Percentiles rank a stretch among this genome's conserved stretches.
Evolutionary conservation across 2,797 vertebrate genomes (phyloP).

Genomic region (Antennarius maculatus): DNA sequence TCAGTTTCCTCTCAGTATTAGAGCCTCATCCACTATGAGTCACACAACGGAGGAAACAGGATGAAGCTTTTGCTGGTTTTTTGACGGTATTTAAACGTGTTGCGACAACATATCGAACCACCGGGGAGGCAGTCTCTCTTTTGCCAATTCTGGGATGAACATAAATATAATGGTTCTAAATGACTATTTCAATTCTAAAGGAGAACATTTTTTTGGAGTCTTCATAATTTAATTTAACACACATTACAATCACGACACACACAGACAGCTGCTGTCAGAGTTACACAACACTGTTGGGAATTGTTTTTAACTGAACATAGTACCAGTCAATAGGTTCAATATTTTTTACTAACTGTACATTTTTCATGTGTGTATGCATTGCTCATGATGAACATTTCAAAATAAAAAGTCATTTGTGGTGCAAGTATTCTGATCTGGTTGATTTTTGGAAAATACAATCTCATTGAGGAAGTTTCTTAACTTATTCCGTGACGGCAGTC

Average conservation of each 20-base stretch:
- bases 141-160: too few relatives aligned
- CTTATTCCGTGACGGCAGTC: not conserved
- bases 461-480: not conserved
- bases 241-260: not conserved
- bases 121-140: too few relatives aligned
- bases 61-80: too few relatives aligned
- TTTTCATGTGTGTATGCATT: slow-evolving; percentile 30
- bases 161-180: too few relatives aligned
- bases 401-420: slow-evolving; percentile 64
- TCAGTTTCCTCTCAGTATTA: too few relatives aligned
- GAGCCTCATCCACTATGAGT: too few relatives aligned
- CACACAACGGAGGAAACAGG: too few relatives aligned
- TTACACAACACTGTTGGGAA: slow-evolving; percentile 12
- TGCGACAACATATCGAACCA: too few relatives aligned
- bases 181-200: not conserved
- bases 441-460: not conserved
- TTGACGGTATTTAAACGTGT: too few relatives aligned
- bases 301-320: slow-evolving; percentile 19
- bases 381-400: slow-evolving; percentile 48
- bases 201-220: not conserved
- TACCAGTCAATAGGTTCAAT: slow-evolving; percentile 2
- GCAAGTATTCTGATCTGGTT: slow-evolving; percentile 4
- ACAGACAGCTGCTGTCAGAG: not conserved
- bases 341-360: slow-evolving; percentile 45
- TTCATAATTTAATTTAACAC: not conserved